These are phyloP conservation scores for Percopsis transmontana DNA, from an alignment of 2,113 vertebrate species.

Conservation along the genomic window DNA sequence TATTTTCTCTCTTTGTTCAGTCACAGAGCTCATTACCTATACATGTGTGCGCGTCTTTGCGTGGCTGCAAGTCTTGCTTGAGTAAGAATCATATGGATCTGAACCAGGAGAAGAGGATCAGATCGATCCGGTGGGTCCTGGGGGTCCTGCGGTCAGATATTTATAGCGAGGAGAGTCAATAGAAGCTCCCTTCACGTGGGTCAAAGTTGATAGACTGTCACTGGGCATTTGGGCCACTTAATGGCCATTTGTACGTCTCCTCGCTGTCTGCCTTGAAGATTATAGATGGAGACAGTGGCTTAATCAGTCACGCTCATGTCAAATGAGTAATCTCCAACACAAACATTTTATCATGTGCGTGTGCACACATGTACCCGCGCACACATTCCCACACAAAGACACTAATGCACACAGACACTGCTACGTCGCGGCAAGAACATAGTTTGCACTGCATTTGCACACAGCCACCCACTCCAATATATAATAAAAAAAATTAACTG, in stretches of 20 bases:
- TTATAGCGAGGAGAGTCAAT: constrained; percentile 50
- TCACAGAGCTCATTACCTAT: not conserved
- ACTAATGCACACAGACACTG: constrained; percentile 7
- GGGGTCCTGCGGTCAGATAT: constrained; percentile 48
- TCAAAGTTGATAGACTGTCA: constrained; percentile 53
- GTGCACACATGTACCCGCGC: too few relatives aligned
- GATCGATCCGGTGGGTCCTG: constrained; percentile 49
- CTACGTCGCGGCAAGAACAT: not conserved
- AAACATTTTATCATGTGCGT: not conserved
- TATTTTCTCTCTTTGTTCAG: too few relatives aligned
- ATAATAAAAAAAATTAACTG: not conserved
- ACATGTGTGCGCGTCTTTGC: not conserved
- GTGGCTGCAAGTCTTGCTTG: constrained; percentile 7
- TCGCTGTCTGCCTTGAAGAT: constrained; percentile 32
- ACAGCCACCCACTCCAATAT: not conserved
- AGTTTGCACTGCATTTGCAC: not conserved
- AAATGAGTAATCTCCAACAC: constrained; percentile 19
- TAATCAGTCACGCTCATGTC: constrained; percentile 35
- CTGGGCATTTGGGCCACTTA: constrained; percentile 44
- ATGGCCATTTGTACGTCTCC: constrained; percentile 39
- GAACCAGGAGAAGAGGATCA: constrained; percentile 32
- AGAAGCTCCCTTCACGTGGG: constrained; percentile 25
- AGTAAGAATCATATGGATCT: constrained; percentile 50
- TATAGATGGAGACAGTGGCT: constrained; percentile 29
- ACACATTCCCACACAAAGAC: not conserved